phyloP scores from a whole-genome alignment of 2,113 vertebrate species.

The Mus pahari region DNA sequence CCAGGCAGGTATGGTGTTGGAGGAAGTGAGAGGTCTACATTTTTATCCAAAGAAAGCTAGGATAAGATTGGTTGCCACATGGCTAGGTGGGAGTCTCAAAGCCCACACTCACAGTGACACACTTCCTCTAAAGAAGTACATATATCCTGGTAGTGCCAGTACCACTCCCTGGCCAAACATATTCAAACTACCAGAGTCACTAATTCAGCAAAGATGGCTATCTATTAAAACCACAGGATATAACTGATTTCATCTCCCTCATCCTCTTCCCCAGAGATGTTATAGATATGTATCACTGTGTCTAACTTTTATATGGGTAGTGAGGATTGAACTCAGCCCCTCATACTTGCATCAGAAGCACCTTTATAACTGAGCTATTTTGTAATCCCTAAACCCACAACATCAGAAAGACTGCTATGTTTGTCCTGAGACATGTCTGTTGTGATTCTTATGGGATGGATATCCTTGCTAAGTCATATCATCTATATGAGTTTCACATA shows the following conservation, averaged over 20 bases:
- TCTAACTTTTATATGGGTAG: background rate
- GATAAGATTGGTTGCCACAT: no score
- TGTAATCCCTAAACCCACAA: no score
- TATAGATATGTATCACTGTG: background rate
- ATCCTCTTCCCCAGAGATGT: no score
- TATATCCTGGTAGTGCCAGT: background rate
- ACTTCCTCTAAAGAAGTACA: background rate
- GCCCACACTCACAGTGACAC: no score
- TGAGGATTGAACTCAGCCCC: no score
- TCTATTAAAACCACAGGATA: background rate
- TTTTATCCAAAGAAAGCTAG: no score
- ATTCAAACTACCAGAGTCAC: background rate
- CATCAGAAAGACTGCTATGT: background rate
- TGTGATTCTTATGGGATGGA: rapidly evolving
- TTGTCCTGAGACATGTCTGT: background rate
- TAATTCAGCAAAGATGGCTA: background rate
- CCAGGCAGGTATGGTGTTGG: no score
- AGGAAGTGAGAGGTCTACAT: no score
- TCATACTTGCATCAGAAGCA: background rate
- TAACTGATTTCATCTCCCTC: no score
- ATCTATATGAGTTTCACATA: background rate
- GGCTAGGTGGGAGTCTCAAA: no score
- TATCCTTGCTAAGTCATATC: background rate
- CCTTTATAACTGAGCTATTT: background rate
- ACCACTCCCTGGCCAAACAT: no score